Evolutionary conservation across 2,797 vertebrate genomes (phyloP).

Genomic region (Pachyuromys duprasi): DNA sequence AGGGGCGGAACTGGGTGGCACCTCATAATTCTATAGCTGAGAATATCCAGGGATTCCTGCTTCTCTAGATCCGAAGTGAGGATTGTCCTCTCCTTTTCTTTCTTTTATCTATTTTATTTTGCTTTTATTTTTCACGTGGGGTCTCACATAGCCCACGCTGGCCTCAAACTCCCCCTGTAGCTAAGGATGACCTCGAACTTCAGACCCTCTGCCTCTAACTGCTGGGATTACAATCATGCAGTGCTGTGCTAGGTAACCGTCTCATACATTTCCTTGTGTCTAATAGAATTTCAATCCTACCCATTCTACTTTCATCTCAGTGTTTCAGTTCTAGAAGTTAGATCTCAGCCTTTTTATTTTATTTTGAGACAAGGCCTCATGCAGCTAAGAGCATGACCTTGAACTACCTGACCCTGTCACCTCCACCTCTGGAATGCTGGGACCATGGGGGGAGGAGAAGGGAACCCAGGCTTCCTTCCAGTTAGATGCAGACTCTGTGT

Average conservation of each 20-base stretch:
- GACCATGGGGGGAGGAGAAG: background rate
- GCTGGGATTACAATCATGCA: background rate
- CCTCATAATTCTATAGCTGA: background rate
- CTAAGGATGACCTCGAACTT: background rate
- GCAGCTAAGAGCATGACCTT: too few species aligned
- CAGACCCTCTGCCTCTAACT: background rate
- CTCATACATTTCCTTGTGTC: background rate
- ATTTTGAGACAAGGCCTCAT: background rate
- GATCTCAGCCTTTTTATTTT: background rate
- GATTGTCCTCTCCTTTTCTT: background rate
- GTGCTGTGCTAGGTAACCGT: too few species aligned
- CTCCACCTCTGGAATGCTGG: background rate
- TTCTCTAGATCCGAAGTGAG: background rate
- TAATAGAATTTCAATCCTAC: background rate
- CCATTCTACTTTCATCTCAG: background rate
- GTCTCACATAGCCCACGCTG: background rate
- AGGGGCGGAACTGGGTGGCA: background rate
- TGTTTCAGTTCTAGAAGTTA: background rate
- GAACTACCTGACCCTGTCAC: background rate
- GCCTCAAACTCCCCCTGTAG: background rate
- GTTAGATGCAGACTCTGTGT: background rate
- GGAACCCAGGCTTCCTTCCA: background rate
- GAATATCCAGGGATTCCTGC: background rate
- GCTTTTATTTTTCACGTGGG: background rate
- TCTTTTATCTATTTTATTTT: background rate